Base-by-base conservation (phyloP, 2,888 invertebrate species). In the Drosophila anomalata region DNA sequence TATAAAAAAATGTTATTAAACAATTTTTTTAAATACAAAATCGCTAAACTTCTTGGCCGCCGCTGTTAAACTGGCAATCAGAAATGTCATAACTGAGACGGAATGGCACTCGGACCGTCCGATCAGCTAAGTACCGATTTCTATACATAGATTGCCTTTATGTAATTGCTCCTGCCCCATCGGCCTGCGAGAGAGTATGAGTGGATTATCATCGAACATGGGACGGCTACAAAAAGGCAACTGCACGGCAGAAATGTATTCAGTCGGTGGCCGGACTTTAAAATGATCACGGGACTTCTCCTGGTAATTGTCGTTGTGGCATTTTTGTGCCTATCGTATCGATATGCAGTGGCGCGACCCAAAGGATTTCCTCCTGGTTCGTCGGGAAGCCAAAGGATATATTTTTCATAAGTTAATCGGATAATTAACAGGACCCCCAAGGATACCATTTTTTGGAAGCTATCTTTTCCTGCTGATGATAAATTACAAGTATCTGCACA, bases 361-460 rank as follows among this genome's bases (percentile, higher is more conserved):
- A 81, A 90, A 1, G 93, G 93, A 63, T 93, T 93, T 76, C 94
- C 94, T 6, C 94, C 94, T 73, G 94, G 94, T 94, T 90, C 69
- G 77, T 73, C n/a, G 24, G 7, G 24, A 9, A 14, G 20, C 20
- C 12, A 14, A 22, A 42, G 11, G 17, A n/a, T 12, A 52, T 36
- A 31, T n/a, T 48, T 7, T 29, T 12, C 31, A 22, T 42, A 6
- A 36, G 33, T 26, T 42, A 58, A 61, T 41, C 44, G 29, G 50
- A 42, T 41, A 29, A 31, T 51, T 77, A 76, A 12, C 88, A 95
- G 95, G 94, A 44, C 94, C 94, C 2, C 94, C 94, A 0, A 93
- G 93, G 22, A 88, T 95, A 44, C 95, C 95, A 1, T 53, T 95
- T 17, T 94, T 94, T 78, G 94, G 95, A 2, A 93, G 93, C 29